Evolutionary conservation across 1,140 invertebrate species (phyloP).

Genomic region (Hylaeus volcanicus): DNA sequence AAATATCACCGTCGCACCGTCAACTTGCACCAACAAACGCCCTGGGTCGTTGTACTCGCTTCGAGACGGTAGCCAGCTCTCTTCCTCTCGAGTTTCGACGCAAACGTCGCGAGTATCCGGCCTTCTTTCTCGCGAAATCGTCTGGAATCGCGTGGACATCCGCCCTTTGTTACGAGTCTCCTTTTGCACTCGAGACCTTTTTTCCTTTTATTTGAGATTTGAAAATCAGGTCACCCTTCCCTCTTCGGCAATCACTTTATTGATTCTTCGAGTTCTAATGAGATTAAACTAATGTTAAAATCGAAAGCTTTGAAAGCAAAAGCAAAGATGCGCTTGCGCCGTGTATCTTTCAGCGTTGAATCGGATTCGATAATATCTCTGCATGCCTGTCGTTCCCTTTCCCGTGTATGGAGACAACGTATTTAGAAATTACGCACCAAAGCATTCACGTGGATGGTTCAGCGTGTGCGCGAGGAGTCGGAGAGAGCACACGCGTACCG

Average conservation of each 20-base stretch:
- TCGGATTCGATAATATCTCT: conserved; percentile 32
- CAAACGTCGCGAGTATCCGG: neutral
- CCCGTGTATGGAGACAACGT: conserved; percentile 50
- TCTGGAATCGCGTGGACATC: too few relatives aligned
- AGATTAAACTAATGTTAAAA: too few relatives aligned
- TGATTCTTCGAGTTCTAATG: too few relatives aligned
- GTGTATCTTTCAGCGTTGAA: conserved; percentile 7
- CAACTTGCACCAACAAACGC: conserved; percentile 40
- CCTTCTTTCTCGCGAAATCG: neutral
- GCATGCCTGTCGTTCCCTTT: conserved; percentile 36
- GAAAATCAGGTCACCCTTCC: too few relatives aligned
- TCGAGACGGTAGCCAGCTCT: neutral
- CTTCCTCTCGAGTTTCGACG: neutral
- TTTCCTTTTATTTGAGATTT: too few relatives aligned
- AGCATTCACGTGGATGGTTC: conserved; percentile 45
- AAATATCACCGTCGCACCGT: conserved; percentile 36
- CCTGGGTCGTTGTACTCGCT: conserved; percentile 11
- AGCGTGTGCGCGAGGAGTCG: conserved; percentile 34
- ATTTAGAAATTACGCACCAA: conserved; percentile 63
- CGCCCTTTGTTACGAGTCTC: too few relatives aligned
- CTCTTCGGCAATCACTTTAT: too few relatives aligned
- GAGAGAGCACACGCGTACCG: conserved; percentile 56
- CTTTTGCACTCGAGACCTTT: too few relatives aligned
- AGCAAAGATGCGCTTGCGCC: too few relatives aligned
- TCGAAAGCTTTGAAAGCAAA: too few relatives aligned